Base-by-base conservation (phyloP, 2,888 invertebrate genomes). In the Clunio marinus region DNA sequence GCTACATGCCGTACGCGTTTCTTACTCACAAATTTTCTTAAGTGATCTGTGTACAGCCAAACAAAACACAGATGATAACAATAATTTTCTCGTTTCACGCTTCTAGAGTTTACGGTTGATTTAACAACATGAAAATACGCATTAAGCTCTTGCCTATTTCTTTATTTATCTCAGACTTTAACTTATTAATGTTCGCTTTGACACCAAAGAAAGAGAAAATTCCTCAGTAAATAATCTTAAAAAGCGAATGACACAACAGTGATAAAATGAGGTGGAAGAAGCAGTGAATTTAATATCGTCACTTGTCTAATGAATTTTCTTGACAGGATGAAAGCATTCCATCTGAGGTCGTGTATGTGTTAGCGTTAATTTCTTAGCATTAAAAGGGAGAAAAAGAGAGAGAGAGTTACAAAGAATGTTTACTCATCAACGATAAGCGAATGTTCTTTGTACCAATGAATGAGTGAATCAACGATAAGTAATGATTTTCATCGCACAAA, bases 301-400 rank as follows among this genome's bases (percentile, higher is more conserved):
- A n/a, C n/a, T n/a, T n/a, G n/a, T n/a, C n/a, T n/a, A n/a, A n/a
- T n/a, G n/a, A n/a, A n/a, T n/a, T n/a, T n/a, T n/a, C 41, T 41
- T 51, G 51, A 51, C 51, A 51, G 51, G 51, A 51, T 51, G 17
- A 51, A 51, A 51, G 22, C 51, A 13, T 41, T 51, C n/a, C 41
- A 15, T 3, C 13, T 51, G 7, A 51, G 41, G 7, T 10, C 20
- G 22, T 20, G 17, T 51, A 22, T 51, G 51, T 51, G n/a, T 51
- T 22, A 51, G 3, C 51, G 51, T 17, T 22, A 51, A 22, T 51
- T 22, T 17, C 17, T 22, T 8, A 8, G 22, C 17, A 22, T 20
- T 51, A 51, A 51, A 4, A 22, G 7, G 20, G 51, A 22, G 22
- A n/a, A 51, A 51, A n/a, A n/a, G n/a, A n/a, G n/a, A n/a, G 51